Conservation (phyloP, 1,140 invertebrate genomes). For the Yoshiicerus persimilis region DNA sequence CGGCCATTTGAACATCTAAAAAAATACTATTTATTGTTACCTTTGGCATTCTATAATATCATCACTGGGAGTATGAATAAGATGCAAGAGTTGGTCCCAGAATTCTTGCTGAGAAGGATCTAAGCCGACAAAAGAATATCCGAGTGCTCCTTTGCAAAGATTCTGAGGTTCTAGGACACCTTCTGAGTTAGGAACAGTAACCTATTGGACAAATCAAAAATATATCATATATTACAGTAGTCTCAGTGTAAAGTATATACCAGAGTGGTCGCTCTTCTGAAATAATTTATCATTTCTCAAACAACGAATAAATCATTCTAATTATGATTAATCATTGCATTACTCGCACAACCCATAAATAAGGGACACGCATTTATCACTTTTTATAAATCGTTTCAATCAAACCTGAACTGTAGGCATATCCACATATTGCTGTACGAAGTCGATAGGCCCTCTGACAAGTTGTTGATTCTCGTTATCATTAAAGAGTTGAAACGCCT, state of each 20-base stretch:
- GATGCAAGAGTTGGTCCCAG: background rate
- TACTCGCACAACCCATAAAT: background rate
- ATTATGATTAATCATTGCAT: background rate
- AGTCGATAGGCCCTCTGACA: conserved; percentile 2
- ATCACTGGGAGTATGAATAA: background rate
- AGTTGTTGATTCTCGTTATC: background rate
- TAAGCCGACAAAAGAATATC: conserved; percentile 13
- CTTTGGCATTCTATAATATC: background rate
- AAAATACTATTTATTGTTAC: too few species aligned
- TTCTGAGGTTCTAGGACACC: background rate
- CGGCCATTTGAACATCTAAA: background rate
- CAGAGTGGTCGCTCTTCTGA: too few species aligned
- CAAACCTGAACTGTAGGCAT: background rate
- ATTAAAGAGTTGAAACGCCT: conserved; percentile 25
- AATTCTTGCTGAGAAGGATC: background rate
- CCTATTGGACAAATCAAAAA: background rate
- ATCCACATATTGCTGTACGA: conserved; percentile 14
- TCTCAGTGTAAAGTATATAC: background rate
- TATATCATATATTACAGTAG: too few species aligned
- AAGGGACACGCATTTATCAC: too few species aligned
- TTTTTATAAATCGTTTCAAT: too few species aligned
- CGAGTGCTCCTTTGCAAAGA: background rate
- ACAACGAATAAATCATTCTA: background rate
- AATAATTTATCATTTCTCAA: background rate
- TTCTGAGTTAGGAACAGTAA: background rate